phyloP scores from a whole-genome alignment of 2,797 vertebrate genomes.

The Margarornis squamiger region DNA sequence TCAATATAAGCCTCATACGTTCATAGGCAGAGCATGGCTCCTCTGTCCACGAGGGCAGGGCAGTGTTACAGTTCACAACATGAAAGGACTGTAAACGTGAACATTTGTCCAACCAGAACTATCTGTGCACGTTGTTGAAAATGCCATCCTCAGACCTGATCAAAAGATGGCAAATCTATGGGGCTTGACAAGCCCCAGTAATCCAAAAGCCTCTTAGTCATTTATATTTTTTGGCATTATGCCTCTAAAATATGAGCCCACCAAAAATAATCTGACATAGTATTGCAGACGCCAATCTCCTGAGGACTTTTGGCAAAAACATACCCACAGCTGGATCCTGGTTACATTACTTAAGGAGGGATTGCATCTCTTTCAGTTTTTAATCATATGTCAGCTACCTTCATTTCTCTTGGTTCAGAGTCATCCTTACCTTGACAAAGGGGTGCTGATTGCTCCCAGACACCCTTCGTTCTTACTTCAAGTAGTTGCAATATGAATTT shows the following conservation, averaged over 20 bases:
- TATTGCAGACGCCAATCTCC: not conserved
- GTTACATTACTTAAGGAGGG: not conserved
- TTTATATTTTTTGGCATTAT: not conserved
- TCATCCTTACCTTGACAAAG: not conserved
- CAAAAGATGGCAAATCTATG: not conserved
- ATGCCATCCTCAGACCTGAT: not conserved
- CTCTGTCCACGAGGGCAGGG: not conserved
- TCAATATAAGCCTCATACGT: not conserved
- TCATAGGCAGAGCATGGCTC: not conserved
- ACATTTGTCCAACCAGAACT: not conserved
- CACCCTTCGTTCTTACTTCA: not conserved
- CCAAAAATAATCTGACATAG: not conserved
- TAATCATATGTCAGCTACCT: not conserved
- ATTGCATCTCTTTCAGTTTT: not conserved
- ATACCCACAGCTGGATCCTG: not conserved
- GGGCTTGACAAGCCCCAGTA: not conserved
- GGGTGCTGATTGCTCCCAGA: accelerated
- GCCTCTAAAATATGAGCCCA: not conserved
- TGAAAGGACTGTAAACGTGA: not conserved
- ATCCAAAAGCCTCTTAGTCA: not conserved
- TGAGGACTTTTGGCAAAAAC: slow-evolving; percentile 24
- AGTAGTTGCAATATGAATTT: not conserved
- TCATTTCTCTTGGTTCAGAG: not conserved
- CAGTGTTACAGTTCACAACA: accelerated
- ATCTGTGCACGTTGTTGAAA: not conserved